phyloP scores from a whole-genome alignment of 2,113 vertebrate genomes.

The Mus pahari region DNA sequence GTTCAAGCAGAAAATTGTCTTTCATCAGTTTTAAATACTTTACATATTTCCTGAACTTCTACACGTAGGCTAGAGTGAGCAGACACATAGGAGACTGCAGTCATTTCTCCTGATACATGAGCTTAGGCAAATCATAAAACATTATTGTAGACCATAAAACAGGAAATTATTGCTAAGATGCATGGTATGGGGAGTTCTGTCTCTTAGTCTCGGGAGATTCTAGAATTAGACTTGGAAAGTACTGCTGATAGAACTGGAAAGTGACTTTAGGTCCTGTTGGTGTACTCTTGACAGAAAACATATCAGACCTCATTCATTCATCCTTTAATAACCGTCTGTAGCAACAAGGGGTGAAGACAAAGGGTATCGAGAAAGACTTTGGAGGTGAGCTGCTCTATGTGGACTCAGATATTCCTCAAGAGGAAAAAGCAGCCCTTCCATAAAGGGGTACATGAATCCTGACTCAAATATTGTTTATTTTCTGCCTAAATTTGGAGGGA shows the following conservation, averaged over 20 bases:
- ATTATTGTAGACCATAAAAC: constrained; percentile 7
- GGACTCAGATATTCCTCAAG: neutral
- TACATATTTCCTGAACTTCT: constrained; percentile 59
- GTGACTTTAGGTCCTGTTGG: neutral
- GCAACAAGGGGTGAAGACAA: neutral
- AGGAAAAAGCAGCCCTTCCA: neutral
- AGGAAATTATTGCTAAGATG: neutral
- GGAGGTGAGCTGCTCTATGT: neutral
- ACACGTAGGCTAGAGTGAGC: neutral
- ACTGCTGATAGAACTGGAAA: neutral
- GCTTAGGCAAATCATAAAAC: constrained; percentile 60
- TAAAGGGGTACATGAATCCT: neutral
- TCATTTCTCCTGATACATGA: constrained; percentile 36
- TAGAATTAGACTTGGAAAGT: neutral
- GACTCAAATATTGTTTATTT: neutral
- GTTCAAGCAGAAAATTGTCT: constrained; percentile 67
- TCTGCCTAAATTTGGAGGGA: constrained; percentile 9
- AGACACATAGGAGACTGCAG: constrained; percentile 19
- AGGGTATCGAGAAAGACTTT: neutral
- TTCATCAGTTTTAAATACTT: constrained; percentile 68
- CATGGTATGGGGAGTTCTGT: neutral
- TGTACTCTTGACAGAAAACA: constrained; percentile 31
- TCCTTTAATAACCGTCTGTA: neutral
- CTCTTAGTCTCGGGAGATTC: neutral
- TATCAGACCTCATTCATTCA: neutral